A percentile compares a stretch with the other conserved stretches of the same genome.
phyloP scores from a whole-genome alignment of 1,140 invertebrate genomes.

The Rhagoletis pomonella region DNA sequence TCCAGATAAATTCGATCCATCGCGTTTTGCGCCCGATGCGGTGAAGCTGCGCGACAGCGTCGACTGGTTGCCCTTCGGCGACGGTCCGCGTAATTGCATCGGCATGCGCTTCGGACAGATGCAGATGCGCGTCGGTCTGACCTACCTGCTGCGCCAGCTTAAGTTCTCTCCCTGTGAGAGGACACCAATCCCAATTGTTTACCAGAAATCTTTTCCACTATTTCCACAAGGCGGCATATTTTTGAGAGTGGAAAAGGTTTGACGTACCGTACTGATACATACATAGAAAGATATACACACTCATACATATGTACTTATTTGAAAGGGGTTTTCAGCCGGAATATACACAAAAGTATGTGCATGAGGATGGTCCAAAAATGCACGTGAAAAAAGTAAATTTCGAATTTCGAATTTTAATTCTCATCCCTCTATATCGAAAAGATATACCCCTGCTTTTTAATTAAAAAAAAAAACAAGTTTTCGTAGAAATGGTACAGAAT shows the following conservation, averaged over 20 bases:
- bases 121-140: conserved; percentile 62
- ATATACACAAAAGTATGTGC: no score
- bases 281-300: not conserved
- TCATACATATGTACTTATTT: not conserved
- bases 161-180: conserved; percentile 66
- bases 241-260: conserved; percentile 63
- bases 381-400: not conserved
- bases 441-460: no score
- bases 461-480: no score
- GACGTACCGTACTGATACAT: not conserved
- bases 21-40: conserved; percentile 77
- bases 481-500: no score
- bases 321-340: no score
- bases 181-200: conserved; percentile 70
- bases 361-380: no score
- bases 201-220: conserved; percentile 70
- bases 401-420: not conserved
- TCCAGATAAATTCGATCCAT: conserved; percentile 76
- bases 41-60: conserved; percentile 76
- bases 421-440: not conserved
- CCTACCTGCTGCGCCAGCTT: conserved; percentile 64
- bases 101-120: conserved; percentile 73
- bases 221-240: conserved; percentile 70
- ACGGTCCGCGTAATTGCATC: conserved; percentile 80
- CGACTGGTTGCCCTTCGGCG: conserved; percentile 82